These are phyloP conservation scores for Iselma pallidipennis DNA, from an alignment of 2,888 invertebrate genomes.

Conservation along the genomic window DNA sequence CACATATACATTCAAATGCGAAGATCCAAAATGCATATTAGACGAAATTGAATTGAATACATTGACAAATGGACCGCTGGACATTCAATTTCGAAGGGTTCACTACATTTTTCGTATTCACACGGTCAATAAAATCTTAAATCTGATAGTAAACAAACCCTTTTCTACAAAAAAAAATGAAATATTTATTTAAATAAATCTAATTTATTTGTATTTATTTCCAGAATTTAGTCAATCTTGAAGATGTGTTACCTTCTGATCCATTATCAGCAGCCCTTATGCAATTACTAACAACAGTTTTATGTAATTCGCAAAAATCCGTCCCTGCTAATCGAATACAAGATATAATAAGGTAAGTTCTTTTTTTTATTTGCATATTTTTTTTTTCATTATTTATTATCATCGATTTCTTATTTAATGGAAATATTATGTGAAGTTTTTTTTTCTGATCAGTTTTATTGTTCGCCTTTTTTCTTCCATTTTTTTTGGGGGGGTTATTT, in stretches of 20 bases:
- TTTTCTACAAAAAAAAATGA: not conserved
- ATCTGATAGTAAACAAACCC: not conserved
- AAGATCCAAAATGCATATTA: conserved; percentile 20
- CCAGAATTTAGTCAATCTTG: conserved; percentile 46
- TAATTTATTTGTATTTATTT: conserved; percentile 31
- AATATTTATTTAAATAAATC: not conserved
- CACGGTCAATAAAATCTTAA: conserved; percentile 29
- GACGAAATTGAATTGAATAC: conserved; percentile 27
- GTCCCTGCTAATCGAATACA: conserved; percentile 57
- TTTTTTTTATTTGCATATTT: not conserved
- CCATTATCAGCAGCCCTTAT: conserved; percentile 57
- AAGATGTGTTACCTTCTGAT: conserved; percentile 52
- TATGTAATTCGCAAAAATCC: conserved; percentile 57
- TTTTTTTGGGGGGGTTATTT: not conserved
- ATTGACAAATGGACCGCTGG: conserved; percentile 40
- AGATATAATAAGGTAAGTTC: conserved; percentile 62
- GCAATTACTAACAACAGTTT: conserved; percentile 59
- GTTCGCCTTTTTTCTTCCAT: not conserved
- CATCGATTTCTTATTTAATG: not conserved
- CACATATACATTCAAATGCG: not conserved
- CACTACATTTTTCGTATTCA: conserved; percentile 15
- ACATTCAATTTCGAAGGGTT: conserved; percentile 30
- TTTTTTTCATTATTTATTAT: not conserved
- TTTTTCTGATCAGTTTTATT: not conserved
- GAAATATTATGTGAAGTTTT: not conserved